phyloP scores from a whole-genome alignment of 2,888 invertebrate species.

The Cephus nigrinus region DNA sequence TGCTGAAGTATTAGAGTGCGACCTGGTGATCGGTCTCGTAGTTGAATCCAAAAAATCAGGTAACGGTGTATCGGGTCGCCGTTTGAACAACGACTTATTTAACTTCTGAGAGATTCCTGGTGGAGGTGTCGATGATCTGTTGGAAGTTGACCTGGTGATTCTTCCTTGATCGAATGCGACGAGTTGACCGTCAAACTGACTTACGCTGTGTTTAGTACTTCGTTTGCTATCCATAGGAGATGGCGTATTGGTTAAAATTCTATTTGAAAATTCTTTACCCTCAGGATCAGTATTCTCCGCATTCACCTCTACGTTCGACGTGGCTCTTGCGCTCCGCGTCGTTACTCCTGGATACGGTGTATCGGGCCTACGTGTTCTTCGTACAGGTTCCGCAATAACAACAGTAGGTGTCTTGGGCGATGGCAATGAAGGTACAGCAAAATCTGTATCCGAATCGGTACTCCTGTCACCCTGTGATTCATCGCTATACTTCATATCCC shows the following conservation, averaged over 20 bases:
- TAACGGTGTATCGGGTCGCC: constrained; percentile 53
- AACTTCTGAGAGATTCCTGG: constrained; percentile 7
- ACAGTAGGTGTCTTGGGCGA: not conserved
- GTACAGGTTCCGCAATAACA: not conserved
- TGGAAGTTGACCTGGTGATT: constrained; percentile 32
- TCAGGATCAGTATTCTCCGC: not conserved
- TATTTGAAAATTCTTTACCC: not conserved
- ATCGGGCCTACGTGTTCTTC: constrained; percentile 21
- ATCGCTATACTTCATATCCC: not conserved
- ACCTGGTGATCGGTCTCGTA: constrained; percentile 29
- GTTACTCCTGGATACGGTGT: constrained; percentile 22
- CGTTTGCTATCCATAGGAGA: not conserved
- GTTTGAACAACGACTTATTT: constrained; percentile 8
- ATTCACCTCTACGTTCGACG: not conserved
- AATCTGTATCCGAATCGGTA: not conserved
- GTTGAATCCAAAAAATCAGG: constrained; percentile 30
- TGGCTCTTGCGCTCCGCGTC: constrained; percentile 10
- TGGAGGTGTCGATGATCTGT: constrained; percentile 12
- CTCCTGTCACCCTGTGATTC: not conserved
- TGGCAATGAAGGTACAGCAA: not conserved
- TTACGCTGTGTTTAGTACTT: constrained; percentile 8
- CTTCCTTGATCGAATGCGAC: constrained; percentile 26
- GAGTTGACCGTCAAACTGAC: not conserved
- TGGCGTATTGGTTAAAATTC: not conserved
- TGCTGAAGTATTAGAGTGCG: constrained; percentile 18